Evolutionary conservation across 2,113 vertebrate genomes (phyloP).

Genomic region (Chiloscyllium plagiosum): DNA sequence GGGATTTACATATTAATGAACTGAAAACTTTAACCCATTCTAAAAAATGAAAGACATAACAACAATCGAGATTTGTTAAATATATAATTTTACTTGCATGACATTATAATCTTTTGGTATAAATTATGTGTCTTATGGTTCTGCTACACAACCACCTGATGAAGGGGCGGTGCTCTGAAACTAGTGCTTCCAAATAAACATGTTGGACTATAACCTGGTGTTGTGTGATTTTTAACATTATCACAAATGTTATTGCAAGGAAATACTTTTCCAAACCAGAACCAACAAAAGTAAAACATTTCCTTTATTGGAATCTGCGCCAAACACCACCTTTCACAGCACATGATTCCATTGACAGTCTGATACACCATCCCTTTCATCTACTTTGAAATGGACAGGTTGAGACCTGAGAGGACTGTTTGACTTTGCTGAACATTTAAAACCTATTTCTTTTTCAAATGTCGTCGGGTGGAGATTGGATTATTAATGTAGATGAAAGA

Average conservation of each 20-base stretch:
- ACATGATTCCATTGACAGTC: neutral
- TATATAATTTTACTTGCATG: too few species aligned
- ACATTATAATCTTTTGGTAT: too few species aligned
- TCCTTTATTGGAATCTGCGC: neutral
- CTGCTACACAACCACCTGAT: too few species aligned
- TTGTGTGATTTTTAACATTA: neutral
- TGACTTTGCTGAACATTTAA: neutral
- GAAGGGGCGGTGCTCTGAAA: neutral
- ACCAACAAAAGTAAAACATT: neutral
- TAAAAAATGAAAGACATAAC: too few species aligned
- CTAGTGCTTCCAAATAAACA: too few species aligned
- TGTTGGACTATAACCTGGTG: too few species aligned
- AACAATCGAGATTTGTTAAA: too few species aligned
- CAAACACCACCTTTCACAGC: neutral
- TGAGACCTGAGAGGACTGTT: neutral
- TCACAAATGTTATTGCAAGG: neutral
- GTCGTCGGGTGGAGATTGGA: neutral
- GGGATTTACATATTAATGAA: too few species aligned
- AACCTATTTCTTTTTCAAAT: neutral
- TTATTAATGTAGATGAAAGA: neutral
- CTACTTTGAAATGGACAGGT: neutral
- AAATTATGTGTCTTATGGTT: too few species aligned
- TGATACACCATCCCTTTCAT: neutral
- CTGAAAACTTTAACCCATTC: too few species aligned
- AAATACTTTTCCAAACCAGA: neutral